Percentiles rank a stretch among this genome's conserved stretches.
phyloP scores from a whole-genome alignment of 1,140 invertebrate genomes.

The Chymomyza costata region DNA sequence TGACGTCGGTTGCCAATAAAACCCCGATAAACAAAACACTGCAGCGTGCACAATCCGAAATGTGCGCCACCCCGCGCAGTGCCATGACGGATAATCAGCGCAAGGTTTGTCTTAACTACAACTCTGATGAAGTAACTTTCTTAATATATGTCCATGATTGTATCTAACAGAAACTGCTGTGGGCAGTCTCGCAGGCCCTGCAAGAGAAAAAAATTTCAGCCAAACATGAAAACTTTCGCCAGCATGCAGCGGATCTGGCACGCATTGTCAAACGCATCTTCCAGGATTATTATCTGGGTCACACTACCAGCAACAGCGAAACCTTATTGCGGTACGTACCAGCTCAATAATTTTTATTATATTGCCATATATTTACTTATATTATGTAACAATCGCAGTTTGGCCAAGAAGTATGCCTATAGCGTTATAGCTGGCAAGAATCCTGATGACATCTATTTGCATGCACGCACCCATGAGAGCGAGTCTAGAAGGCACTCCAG shows the following conservation, averaged over 20 bases:
- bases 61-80: slow-evolving; percentile 45
- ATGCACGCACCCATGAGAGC: slow-evolving; percentile 60
- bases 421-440: slow-evolving; percentile 77
- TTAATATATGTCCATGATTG: not conserved
- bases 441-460: slow-evolving; percentile 76
- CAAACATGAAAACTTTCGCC: slow-evolving; percentile 79
- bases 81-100: slow-evolving; percentile 66
- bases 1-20: slow-evolving; percentile 19
- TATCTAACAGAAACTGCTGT: slow-evolving; percentile 79
- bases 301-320: slow-evolving; percentile 67
- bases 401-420: slow-evolving; percentile 79
- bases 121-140: too few species aligned
- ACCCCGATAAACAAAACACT: slow-evolving; percentile 36
- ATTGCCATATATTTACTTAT: not conserved
- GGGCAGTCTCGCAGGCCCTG: slow-evolving; percentile 80
- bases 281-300: slow-evolving; percentile 61
- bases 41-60: slow-evolving; percentile 58
- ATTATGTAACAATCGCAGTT: slow-evolving; percentile 28
- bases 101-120: slow-evolving; percentile 40
- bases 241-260: slow-evolving; percentile 78
- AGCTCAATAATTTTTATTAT: too few species aligned
- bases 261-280: slow-evolving; percentile 76
- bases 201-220: slow-evolving; percentile 78
- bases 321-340: slow-evolving; percentile 67
- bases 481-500: slow-evolving; percentile 45